phyloP scores from a whole-genome alignment of 2,113 vertebrate genomes.

The Hemiscyllium ocellatum region DNA sequence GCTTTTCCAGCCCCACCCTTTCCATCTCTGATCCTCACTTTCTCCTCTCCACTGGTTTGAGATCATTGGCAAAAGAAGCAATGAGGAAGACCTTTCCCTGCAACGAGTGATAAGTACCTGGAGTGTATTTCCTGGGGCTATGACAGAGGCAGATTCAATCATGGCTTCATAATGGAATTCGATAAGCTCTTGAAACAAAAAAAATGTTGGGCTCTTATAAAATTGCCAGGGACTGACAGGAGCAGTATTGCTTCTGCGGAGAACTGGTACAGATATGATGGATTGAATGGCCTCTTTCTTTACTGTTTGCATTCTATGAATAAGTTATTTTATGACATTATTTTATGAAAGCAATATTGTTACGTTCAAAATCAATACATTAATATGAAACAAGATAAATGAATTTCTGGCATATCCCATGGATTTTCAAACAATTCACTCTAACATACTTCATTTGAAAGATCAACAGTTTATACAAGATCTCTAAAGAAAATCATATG shows the following conservation, averaged over 20 bases:
- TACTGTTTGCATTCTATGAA: neutral
- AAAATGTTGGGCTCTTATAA: no score
- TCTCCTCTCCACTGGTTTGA: neutral
- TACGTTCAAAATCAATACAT: neutral
- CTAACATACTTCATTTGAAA: neutral
- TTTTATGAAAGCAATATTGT: neutral
- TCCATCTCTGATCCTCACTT: no score
- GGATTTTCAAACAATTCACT: neutral
- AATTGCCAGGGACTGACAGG: neutral
- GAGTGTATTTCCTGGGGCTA: neutral
- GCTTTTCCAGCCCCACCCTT: no score
- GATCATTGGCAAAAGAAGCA: neutral
- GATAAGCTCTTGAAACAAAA: neutral
- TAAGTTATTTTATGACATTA: neutral
- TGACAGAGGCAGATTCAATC: no score
- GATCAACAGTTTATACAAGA: neutral
- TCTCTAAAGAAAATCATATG: constrained; percentile 12
- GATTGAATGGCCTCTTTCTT: neutral
- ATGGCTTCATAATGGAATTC: neutral
- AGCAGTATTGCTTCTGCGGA: neutral
- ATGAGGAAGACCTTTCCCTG: neutral
- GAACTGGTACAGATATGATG: neutral
- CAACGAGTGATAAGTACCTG: neutral
- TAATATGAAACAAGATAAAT: neutral
- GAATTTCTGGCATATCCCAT: neutral